Evolutionary conservation across 2,113 vertebrate genomes (phyloP), one percentile per base, ranked within the genome.

Genomic region (Saccopteryx bilineata): DNA sequence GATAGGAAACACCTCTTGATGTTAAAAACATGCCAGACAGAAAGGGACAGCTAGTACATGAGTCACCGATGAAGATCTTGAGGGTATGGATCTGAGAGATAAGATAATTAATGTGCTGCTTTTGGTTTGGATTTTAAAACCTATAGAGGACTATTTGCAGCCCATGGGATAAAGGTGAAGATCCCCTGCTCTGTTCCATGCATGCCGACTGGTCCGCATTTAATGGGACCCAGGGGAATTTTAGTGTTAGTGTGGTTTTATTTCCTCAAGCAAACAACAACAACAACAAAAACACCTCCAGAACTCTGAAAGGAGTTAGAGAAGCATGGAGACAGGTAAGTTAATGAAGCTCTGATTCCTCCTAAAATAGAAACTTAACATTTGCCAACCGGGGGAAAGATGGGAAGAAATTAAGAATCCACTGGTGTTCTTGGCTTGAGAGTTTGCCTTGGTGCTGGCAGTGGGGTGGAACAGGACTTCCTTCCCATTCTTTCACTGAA

Each of bases 341-440:
- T 88, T 96, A 91, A 81, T 95, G 87, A 68, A 33, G 48, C 50
- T 93, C 66, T 91, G 78, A 63, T 91, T 94, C 86, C 63, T 94
- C 74, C 61, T 63, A 69, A 97, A 91, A 96, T 68, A 95, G 91
- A 94, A 97, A 90, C 56, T 71, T 94, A 88, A 69, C 72, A 91
- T 86, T 90, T 95, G 71, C 81, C 50, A 72, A 66, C 76, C 84
- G 48, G 65, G 72, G 92, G 28, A 92, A 96, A 58, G 69, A 58
- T 74, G 76, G 83, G 71, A 78, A 90, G 92, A 90, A 87, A 88
- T 60, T 91, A 88, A 95, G 87, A 72, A 66, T 78, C n/a, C 61
- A 63, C 58, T 33, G 68, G 79, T 56, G 24, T 85, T 94, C 68
- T 66, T 85, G 92, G 75, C 33, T 74, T 66, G 75, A 60, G 78